phyloP scores from a whole-genome alignment of 1,140 invertebrate species.

The Daktulosphaira vitifoliae region DNA sequence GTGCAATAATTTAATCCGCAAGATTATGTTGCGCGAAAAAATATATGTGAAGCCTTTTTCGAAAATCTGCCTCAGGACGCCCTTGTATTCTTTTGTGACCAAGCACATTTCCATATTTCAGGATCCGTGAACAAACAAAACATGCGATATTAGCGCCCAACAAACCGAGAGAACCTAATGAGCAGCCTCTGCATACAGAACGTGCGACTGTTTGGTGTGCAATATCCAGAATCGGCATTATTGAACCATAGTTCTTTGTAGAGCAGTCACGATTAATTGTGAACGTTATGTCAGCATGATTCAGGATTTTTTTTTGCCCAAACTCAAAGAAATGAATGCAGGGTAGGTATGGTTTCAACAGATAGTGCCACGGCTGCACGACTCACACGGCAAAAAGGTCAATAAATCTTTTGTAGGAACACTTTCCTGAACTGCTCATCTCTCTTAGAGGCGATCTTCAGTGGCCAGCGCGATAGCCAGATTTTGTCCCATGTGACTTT shows the following conservation, averaged over 20 bases:
- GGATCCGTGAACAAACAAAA: too few relatives aligned
- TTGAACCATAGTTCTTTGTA: constrained; percentile 25
- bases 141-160: too few relatives aligned
- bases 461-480: constrained; percentile 38
- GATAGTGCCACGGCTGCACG: neutral
- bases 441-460: constrained; percentile 34
- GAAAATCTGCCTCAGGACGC: too few relatives aligned
- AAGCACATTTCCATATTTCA: too few relatives aligned
- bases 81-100: too few relatives aligned
- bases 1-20: too few relatives aligned
- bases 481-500: constrained; percentile 38
- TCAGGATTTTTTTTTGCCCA: neutral
- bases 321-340: neutral
- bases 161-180: constrained; percentile 37
- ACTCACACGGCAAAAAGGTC: neutral
- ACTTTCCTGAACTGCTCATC: constrained; percentile 3
- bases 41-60: too few relatives aligned
- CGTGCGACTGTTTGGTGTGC: constrained; percentile 19
- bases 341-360: too few relatives aligned
- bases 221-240: constrained; percentile 22
- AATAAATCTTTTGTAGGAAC: constrained; percentile 5
- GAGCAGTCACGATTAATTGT: too few relatives aligned
- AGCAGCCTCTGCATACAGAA: constrained; percentile 41
- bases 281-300: too few relatives aligned
- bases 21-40: too few relatives aligned